A percentile compares a stretch with the other conserved stretches of the same genome.
These are phyloP conservation scores for Thamnophis sirtalis DNA, from an alignment of 2,113 vertebrate genomes.

Conservation along the genomic window DNA sequence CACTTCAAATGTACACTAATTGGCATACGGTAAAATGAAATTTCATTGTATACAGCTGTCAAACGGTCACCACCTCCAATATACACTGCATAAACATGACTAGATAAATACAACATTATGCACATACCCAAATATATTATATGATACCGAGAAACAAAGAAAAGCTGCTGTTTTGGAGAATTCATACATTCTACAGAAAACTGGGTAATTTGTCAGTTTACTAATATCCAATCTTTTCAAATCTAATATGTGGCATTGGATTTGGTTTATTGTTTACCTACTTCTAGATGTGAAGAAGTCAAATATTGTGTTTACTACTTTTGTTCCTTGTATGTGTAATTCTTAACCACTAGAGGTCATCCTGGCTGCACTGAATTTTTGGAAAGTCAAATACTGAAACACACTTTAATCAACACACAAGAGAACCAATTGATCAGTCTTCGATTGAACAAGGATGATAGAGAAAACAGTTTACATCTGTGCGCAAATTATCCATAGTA, in stretches of 20 bases:
- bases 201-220: neutral
- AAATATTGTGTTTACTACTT: neutral
- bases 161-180: neutral
- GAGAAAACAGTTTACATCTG: neutral
- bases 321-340: neutral
- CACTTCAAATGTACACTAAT: no score
- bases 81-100: no score
- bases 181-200: neutral
- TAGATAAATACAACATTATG: no score
- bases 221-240: neutral
- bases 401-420: neutral
- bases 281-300: neutral
- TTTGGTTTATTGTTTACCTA: neutral
- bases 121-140: no score
- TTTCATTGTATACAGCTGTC: no score
- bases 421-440: neutral
- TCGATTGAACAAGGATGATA: neutral
- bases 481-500: neutral
- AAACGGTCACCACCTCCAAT: no score
- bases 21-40: no score
- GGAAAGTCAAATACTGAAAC: neutral
- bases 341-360: conserved; percentile 67
- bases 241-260: neutral
- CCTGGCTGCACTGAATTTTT: conserved; percentile 32
- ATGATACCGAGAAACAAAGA: no score